Base-by-base conservation (phyloP, 2,888 invertebrate species). In the Cheilosia vernalis region DNA sequence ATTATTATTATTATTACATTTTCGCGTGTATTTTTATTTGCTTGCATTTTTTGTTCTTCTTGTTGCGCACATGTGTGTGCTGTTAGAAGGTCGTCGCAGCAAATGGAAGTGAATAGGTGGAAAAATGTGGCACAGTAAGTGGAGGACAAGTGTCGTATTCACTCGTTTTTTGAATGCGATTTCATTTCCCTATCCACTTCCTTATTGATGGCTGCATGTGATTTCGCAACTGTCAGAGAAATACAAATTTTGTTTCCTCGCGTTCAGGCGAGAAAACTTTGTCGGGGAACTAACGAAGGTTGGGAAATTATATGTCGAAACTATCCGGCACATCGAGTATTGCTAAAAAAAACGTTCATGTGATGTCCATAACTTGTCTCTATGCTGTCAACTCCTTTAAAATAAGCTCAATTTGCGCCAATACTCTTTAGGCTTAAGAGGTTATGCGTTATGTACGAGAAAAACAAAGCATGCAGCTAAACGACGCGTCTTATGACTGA, bases 71-170 rank as follows among this genome's bases (percentile, higher is more conserved):
- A 24, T 24, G 24, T 7, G 24, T 24, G 24, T 7, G 24, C 10
- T 21, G 56, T 51, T 51, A 58, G 83, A 83, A 83, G 83, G 83
- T 79, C 73, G 67, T 5, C 0, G 4, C 37, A 37, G 37, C 37
- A 72, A 42, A 67, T 60, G 37, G 55, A 60, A 70, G 53, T 58
- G 40, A 76, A 61, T 58, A 63, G 40, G 56, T 74, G 61, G 44
- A 66, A 77, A n/a, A 40, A 53, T n/a, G 67, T 69, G 13, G 19
- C 47, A 33, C 33, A 40, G 17, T 13, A 37, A 53, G 56, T 74
- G 80, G 67, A 74, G 80, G 74, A 80, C 80, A 61, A 55, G 80
- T 74, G 80, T 56, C 69, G 21, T 33, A 10, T 37, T 33, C 37
- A 13, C 13, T 51, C 5, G 10, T 33, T 19, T 27, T 27, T 4